Evolutionary conservation across 2,113 vertebrate genomes (phyloP).

Genomic region (Willisornis vidua): DNA sequence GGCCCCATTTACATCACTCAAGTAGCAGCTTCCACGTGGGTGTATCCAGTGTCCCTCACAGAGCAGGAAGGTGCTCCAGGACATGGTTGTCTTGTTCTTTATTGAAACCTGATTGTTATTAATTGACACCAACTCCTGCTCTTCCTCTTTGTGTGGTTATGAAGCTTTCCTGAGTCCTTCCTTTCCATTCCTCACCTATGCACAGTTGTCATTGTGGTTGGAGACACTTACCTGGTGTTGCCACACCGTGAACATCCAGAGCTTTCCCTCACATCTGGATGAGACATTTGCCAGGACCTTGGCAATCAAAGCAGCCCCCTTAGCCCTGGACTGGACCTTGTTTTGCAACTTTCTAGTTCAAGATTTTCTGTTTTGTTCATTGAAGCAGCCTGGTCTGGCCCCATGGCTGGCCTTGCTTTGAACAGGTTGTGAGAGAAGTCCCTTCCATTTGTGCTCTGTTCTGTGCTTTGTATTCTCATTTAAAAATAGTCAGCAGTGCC

Average conservation of each 20-base stretch:
- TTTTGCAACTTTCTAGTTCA: not conserved
- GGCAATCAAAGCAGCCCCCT: not conserved
- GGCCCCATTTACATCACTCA: not conserved
- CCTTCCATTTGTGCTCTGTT: not conserved
- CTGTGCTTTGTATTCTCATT: not conserved
- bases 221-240: not conserved
- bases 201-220: not conserved
- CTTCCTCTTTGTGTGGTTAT: not conserved
- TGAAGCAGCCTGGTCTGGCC: not conserved
- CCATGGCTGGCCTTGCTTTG: not conserved
- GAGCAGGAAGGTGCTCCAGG: not conserved
- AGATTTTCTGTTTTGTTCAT: not conserved
- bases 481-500: not conserved
- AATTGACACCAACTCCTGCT: not conserved
- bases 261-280: not conserved
- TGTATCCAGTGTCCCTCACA: fast-evolving
- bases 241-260: fast-evolving
- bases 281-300: not conserved
- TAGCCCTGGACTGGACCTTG: not conserved
- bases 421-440: not conserved
- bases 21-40: fast-evolving
- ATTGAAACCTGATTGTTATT: not conserved
- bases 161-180: not conserved
- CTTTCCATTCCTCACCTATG: not conserved
- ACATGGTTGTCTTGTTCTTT: not conserved